phyloP scores from a whole-genome alignment of 2,113 vertebrate genomes.

The Rattus norvegicus region GRCr8 NC_086030.1:488501-489000 shows the following conservation, averaged over 20 bases:
- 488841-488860: background rate
- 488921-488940: background rate
- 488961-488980: too few species aligned
- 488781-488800: background rate
- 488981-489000: too few species aligned
- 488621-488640: too few species aligned
- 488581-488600: too few species aligned
- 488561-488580: too few species aligned
- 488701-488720: constrained; percentile 31
- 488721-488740: background rate
- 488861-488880: background rate
- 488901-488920: background rate
- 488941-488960: too few species aligned
- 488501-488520: too few species aligned
- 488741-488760: background rate
- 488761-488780: background rate
- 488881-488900: background rate
- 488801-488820: background rate
- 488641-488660: too few species aligned
- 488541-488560: too few species aligned
- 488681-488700: background rate
- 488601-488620: too few species aligned
- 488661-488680: too few species aligned
- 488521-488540: too few species aligned
- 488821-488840: background rate